Evolutionary conservation across 2,888 invertebrate genomes (phyloP).

Genomic region (Octodonta nipae): DNA sequence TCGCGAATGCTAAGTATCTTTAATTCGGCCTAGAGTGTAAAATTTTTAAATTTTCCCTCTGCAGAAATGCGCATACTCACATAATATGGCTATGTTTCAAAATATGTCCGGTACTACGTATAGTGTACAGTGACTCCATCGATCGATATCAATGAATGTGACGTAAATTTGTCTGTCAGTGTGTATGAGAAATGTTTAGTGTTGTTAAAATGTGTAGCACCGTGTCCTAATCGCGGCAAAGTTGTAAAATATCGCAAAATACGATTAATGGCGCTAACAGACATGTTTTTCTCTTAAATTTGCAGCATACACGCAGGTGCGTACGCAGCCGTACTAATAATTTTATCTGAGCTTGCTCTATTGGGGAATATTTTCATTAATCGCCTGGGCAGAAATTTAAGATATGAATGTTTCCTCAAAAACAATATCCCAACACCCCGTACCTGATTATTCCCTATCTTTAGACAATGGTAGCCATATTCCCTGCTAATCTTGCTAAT

Average conservation of each 20-base stretch:
- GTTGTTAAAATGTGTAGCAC: slow-evolving; percentile 28
- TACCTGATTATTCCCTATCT: too few relatives aligned
- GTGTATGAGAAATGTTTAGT: slow-evolving; percentile 29
- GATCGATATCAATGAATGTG: slow-evolving; percentile 46
- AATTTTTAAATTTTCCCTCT: slow-evolving; percentile 14
- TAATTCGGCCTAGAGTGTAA: too few relatives aligned
- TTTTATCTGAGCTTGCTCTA: slow-evolving; percentile 78
- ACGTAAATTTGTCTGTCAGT: slow-evolving; percentile 33
- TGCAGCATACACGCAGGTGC: slow-evolving; percentile 72
- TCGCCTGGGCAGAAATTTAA: too few relatives aligned
- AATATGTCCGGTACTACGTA: slow-evolving; percentile 39
- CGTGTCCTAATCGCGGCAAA: slow-evolving; percentile 24
- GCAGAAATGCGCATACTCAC: slow-evolving; percentile 50
- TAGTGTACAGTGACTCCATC: slow-evolving; percentile 36
- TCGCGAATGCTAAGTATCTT: too few relatives aligned
- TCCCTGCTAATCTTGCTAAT: slow-evolving; percentile 14
- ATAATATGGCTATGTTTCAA: slow-evolving; percentile 52
- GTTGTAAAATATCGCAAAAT: slow-evolving; percentile 24
- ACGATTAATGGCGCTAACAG: slow-evolving; percentile 31
- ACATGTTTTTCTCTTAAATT: slow-evolving; percentile 37
- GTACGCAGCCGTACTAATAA: slow-evolving; percentile 88
- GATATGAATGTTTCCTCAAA: too few relatives aligned
- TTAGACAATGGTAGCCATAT: slow-evolving; percentile 31
- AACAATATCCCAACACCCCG: too few relatives aligned
- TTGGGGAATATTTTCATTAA: slow-evolving; percentile 19